Evolutionary conservation across 2,888 invertebrate species (phyloP).

Genomic region (Brachynemurus nebulosus): DNA sequence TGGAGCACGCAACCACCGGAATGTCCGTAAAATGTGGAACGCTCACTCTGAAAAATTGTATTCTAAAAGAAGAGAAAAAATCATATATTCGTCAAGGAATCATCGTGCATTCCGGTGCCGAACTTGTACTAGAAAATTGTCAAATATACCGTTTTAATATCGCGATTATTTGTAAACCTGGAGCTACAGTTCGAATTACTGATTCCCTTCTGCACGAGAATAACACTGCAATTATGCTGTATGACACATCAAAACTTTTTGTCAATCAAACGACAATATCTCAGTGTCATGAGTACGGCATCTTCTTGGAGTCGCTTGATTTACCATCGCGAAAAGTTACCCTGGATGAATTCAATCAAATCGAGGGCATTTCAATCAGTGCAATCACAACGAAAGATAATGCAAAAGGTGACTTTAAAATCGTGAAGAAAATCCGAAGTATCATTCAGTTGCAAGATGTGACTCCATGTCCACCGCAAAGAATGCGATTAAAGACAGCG

Average conservation of each 20-base stretch:
- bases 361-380: too few species aligned
- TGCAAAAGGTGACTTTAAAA: too few species aligned
- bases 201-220: neutral
- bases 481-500: too few species aligned
- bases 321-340: neutral
- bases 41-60: constrained; percentile 35
- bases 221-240: neutral
- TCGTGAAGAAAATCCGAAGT: too few species aligned
- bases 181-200: neutral
- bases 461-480: too few species aligned
- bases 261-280: neutral
- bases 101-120: constrained; percentile 33
- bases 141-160: constrained; percentile 36
- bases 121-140: constrained; percentile 34
- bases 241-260: neutral
- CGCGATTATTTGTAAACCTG: constrained; percentile 32
- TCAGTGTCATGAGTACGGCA: neutral
- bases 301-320: neutral
- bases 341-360: neutral
- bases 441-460: too few species aligned
- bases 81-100: constrained; percentile 40
- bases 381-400: too few species aligned
- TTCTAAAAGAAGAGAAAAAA: constrained; percentile 33
- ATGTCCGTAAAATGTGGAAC: constrained; percentile 36
- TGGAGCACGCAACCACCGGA: constrained; percentile 36